phyloP scores from a whole-genome alignment of 1,140 invertebrate genomes.

The Procambarus clarkii region DNA sequence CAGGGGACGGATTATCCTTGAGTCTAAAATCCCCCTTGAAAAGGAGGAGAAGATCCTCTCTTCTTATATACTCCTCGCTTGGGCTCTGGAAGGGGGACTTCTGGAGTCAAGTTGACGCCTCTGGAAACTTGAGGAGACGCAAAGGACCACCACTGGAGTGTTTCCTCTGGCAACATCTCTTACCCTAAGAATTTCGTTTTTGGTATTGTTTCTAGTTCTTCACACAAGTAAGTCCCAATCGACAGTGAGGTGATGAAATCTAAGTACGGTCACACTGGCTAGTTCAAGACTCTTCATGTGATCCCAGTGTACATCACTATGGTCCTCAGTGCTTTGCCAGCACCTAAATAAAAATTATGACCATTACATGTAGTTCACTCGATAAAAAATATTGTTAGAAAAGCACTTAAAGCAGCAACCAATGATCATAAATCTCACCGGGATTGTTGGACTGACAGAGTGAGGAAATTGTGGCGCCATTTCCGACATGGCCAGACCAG shows the following conservation, averaged over 20 bases:
- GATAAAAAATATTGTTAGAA: neutral
- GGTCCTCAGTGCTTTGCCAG: too few species aligned
- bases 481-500: neutral
- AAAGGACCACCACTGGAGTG: neutral
- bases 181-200: too few species aligned
- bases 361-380: neutral
- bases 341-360: neutral
- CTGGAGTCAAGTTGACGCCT: neutral
- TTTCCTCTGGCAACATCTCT: too few species aligned
- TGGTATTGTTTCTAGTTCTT: too few species aligned
- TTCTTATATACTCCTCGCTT: neutral
- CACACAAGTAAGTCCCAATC: too few species aligned
- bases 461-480: neutral
- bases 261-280: too few species aligned
- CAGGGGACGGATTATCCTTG: slow-evolving; percentile 6
- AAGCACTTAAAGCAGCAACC: neutral
- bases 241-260: too few species aligned
- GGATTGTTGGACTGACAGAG: neutral
- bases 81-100: neutral
- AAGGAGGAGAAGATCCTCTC: neutral
- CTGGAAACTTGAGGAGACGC: neutral
- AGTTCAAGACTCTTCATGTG: neutral
- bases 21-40: neutral
- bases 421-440: neutral
- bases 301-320: too few species aligned